Conservation (phyloP, 2,797 vertebrate species). For the Taeniopygia guttata region DNA sequence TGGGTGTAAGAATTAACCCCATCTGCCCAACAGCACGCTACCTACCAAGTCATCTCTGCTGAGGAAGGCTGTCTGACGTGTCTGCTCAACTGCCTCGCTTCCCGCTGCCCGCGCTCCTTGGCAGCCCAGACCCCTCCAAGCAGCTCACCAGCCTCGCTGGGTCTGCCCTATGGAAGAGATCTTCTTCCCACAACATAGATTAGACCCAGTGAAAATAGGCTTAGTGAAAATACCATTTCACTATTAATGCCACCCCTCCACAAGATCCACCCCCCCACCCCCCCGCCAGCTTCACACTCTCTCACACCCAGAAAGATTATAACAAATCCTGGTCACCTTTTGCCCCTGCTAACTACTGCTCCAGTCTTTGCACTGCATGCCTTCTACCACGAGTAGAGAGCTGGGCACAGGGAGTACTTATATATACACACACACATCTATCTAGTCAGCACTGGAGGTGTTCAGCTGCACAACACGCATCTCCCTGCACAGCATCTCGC, state of each 20-base stretch:
- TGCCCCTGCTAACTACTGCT: constrained; percentile 51
- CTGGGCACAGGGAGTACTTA: background rate
- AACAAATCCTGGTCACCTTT: constrained; percentile 56
- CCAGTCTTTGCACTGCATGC: background rate
- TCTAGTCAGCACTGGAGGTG: background rate
- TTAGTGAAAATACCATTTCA: constrained; percentile 60
- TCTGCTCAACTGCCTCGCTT: background rate
- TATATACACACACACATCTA: background rate
- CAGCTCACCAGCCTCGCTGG: background rate
- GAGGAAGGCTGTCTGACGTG: constrained; percentile 16
- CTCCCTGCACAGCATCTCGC: background rate
- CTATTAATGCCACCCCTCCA: constrained; percentile 5
- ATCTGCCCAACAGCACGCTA: constrained; percentile 59
- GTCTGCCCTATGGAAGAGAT: constrained; percentile 37
- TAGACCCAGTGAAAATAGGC: constrained; percentile 61
- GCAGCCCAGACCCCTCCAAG: constrained; percentile 20
- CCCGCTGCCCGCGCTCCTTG: accelerated
- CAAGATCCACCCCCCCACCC: too few relatives aligned
- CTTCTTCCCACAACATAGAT: constrained; percentile 55
- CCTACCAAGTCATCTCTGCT: constrained; percentile 55
- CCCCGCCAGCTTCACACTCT: background rate
- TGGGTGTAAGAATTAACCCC: constrained; percentile 70
- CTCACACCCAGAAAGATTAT: constrained; percentile 56
- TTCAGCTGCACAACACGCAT: background rate
- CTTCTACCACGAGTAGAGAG: background rate